phyloP scores from a whole-genome alignment of 2,797 vertebrate species.

The Arctocebus calabarensis region DNA sequence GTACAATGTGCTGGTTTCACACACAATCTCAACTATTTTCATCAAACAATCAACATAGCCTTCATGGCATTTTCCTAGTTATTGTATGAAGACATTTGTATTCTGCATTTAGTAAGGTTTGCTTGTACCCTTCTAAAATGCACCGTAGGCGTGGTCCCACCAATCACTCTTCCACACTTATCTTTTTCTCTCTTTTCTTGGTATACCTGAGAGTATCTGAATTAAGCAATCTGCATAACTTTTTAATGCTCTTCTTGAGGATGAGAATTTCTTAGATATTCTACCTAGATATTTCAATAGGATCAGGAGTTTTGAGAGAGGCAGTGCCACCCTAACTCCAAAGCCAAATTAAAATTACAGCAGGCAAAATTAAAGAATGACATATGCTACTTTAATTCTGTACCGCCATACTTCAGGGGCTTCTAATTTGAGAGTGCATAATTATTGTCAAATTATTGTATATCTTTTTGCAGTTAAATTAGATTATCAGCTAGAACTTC shows the following conservation, averaged over 20 bases:
- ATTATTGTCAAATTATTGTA: conserved; percentile 76
- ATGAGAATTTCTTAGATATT: conserved; percentile 34
- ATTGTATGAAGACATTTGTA: no score
- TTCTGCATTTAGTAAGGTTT: no score
- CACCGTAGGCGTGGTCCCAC: no score
- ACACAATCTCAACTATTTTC: no score
- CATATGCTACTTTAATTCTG: conserved; percentile 62
- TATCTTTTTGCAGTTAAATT: conserved; percentile 74
- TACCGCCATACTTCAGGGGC: conserved; percentile 12
- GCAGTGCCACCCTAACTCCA: conserved; percentile 23
- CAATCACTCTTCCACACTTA: no score
- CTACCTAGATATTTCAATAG: conserved; percentile 39
- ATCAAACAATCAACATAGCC: no score
- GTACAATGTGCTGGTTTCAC: no score
- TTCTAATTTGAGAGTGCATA: conserved; percentile 66
- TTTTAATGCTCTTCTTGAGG: conserved; percentile 22
- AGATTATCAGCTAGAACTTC: conserved; percentile 70
- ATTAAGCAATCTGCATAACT: no score
- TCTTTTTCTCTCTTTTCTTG: no score
- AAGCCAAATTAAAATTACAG: conserved; percentile 69
- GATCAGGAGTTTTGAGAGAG: conserved; percentile 55
- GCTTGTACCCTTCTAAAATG: no score
- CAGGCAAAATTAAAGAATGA: conserved; percentile 61
- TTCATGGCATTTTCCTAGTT: no score
- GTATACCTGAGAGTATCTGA: no score